These are phyloP conservation scores for Vipera ursinii DNA, from an alignment of 2,797 vertebrate species.

Conservation along the genomic window DNA sequence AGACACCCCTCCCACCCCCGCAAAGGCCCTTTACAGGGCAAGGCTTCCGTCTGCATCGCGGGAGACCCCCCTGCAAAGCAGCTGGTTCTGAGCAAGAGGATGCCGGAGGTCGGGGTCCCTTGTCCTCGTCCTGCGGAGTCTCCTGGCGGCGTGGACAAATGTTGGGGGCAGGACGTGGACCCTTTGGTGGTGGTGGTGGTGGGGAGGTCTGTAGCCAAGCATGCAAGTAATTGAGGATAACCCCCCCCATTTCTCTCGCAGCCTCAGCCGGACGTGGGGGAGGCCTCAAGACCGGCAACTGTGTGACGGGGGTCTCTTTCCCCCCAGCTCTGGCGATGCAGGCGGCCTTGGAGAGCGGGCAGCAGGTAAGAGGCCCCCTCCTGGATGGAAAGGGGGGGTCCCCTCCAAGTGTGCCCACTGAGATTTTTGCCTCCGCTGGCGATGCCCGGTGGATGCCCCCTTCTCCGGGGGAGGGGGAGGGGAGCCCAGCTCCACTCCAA, in stretches of 20 bases:
- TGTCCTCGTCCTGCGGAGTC: no score
- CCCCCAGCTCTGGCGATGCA: background rate
- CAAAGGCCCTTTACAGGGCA: background rate
- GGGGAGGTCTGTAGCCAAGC: background rate
- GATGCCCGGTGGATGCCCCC: background rate
- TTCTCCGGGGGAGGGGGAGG: background rate
- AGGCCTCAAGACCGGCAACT: background rate
- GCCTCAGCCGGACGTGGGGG: background rate
- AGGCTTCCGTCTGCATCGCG: background rate
- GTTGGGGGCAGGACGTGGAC: background rate
- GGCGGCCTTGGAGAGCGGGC: background rate
- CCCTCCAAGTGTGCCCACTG: background rate
- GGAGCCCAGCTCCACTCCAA: no score
- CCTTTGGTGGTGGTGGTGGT: background rate
- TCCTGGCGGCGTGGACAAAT: background rate
- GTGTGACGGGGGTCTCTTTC: background rate
- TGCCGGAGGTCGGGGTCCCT: no score
- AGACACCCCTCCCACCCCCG: background rate
- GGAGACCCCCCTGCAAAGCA: background rate
- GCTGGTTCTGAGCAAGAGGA: no score
- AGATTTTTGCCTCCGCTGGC: background rate
- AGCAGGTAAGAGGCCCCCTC: background rate
- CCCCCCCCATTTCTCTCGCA: background rate
- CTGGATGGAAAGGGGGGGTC: background rate
- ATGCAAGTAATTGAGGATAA: no score